Base-by-base conservation (phyloP, 2,888 invertebrate genomes). In the Digitonthophagus gazella region DNA sequence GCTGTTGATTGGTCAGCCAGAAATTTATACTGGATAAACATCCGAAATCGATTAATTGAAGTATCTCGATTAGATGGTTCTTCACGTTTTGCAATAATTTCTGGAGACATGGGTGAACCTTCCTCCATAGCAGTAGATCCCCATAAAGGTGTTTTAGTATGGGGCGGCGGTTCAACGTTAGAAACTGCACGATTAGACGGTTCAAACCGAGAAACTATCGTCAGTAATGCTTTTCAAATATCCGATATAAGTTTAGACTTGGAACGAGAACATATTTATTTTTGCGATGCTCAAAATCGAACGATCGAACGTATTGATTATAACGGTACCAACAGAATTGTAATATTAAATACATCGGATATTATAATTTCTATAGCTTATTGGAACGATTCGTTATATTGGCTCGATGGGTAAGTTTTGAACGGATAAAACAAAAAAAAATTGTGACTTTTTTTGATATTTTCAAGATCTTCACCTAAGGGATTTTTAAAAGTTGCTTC, bases 1-100 rank as follows among this genome's bases (percentile, higher is more conserved):
- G 90, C 91, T 2, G 84, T 91, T 64, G 92, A 93, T 83, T 91
- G 91, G 91, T 85, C 88, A 66, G 89, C 89, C 22, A 87, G 89
- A 66, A 93, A 93, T 82, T 86, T 96, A 77, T 95, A 94, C 84
- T 96, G 96, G 95, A 90, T 93, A 69, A 95, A 95, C 84, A 90
- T 91, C 8, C 90, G 91, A 72, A 88, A 91, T 61, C 89, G 90
- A 75, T 88, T 91, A 2, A 91, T 96, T 74, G 90, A 92, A 83
- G 92, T 93, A 71, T 84, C 92, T n/a, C 87, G 90, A 55, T 83
- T 92, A 64, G 89, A 95, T 83, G 94, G 94, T 15, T 82, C 86
- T 18, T 87, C 88, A 72, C 88, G 92, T 68, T 92, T 91, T 82
- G 93, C 95, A 71, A 86, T 96, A n/a, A 83, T 93, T 0, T 88